Evolutionary conservation across 2,888 invertebrate species (phyloP), one percentile per base, ranked within the genome.

Genomic region (Synergus japonicus): DNA sequence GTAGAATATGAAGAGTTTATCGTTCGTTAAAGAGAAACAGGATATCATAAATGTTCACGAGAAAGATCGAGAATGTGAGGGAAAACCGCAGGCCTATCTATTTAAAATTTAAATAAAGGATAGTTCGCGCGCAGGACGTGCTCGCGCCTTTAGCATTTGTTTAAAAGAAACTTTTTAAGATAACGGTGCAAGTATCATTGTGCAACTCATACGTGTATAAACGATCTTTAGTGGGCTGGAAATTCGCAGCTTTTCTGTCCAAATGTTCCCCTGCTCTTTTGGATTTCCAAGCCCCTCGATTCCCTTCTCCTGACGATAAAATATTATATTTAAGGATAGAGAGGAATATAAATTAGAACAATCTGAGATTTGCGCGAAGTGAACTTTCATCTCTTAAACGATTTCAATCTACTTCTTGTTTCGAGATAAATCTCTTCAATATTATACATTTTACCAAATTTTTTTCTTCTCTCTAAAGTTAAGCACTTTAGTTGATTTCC

Each of bases 71-170:
- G 13, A 69, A 15, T 73, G 37, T 54, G 54, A 73, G 41, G 73
- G 49, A 73, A 73, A 73, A 73, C 73, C 15, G 73, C 18, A 58
- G 73, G 73, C 73, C 73, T 73, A 73, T 73, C 73, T 73, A 73
- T 10, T 73, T 73, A 29, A 49, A 49, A 46, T 49, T 46, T n/a
- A 9, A 69, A 69, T 29, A 10, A 73, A 29, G 49, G 54, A 73
- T 73, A 73, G n/a, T 54, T 73, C 41, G 73, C 73, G 73, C 73
- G 73, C 54, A 73, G 54, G 73, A 54, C 73, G 73, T 73, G 73
- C 73, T 73, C 54, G 41, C 54, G 54, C n/a, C 54, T 73, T 41
- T 73, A 73, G 41, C 54, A 5, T n/a, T 49, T 73, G 54, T 54
- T 73, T 73, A 37, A 46, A 22, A 73, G 29, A 69, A 49, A 46